Evolutionary conservation across 2,113 vertebrate species (phyloP).

Genomic region (Rhodinocichla rosea): DNA sequence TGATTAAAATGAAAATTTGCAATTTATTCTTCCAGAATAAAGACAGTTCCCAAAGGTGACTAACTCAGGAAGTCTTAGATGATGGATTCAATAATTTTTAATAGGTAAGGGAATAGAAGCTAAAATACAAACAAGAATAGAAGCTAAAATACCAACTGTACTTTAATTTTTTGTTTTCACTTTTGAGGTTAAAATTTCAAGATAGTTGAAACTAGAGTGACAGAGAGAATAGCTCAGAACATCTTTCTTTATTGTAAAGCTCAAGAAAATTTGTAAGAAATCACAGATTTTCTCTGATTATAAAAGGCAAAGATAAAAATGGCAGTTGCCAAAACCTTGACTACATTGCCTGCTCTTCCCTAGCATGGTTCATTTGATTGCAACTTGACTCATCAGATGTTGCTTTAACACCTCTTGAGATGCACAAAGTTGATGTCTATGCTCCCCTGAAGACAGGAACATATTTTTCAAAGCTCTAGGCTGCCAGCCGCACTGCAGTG

Average conservation of each 20-base stretch:
- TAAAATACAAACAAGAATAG: not conserved
- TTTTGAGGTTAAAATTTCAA: not conserved
- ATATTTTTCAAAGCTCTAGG: slow-evolving; percentile 25
- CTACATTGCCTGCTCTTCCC: not conserved
- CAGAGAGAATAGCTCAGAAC: not conserved
- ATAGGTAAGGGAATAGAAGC: not conserved
- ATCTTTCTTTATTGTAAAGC: not conserved
- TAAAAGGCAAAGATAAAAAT: not conserved
- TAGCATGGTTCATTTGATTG: not conserved
- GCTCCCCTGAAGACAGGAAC: not conserved
- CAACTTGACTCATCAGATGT: slow-evolving; percentile 19
- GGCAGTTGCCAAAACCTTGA: not conserved
- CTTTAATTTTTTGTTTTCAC: not conserved
- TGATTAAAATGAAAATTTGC: not conserved
- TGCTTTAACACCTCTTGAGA: slow-evolving; percentile 26
- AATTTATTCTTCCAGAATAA: not conserved
- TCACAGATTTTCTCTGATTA: not conserved
- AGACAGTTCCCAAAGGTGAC: not conserved
- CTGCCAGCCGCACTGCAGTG: not conserved
- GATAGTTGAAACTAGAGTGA: not conserved
- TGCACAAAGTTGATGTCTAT: not conserved
- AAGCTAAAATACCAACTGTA: not conserved
- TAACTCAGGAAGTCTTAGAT: not conserved
- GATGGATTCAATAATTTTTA: not conserved
- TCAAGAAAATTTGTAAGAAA: not conserved